A percentile compares a stretch with the other conserved stretches of the same genome.
These are phyloP conservation scores for Drosophila lini DNA, from an alignment of 1,140 invertebrate species.

Conservation along the genomic window DNA sequence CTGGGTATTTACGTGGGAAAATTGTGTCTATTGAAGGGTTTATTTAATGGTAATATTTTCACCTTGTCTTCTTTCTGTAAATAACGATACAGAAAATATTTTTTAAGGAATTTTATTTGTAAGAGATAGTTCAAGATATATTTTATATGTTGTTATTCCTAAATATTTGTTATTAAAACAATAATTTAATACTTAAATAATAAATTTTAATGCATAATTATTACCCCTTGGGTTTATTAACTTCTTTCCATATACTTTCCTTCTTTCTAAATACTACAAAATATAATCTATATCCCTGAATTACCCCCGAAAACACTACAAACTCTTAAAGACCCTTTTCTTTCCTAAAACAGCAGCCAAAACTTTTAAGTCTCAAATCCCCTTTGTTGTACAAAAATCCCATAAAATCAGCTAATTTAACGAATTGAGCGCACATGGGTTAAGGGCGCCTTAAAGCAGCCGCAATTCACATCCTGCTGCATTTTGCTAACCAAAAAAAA, in stretches of 20 bases:
- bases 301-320: not conserved
- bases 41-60: not conserved
- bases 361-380: conserved; percentile 15
- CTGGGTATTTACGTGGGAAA: not conserved
- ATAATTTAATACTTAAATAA: no score
- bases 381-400: conserved; percentile 10
- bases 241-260: not conserved
- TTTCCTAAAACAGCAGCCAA: not conserved
- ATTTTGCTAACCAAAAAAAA: conserved; percentile 17
- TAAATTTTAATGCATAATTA: no score
- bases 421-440: conserved; percentile 21
- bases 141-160: no score
- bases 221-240: not conserved
- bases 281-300: not conserved
- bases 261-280: not conserved
- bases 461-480: conserved; percentile 31
- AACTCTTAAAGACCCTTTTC: not conserved
- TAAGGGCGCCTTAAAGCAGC: conserved; percentile 58
- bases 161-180: not conserved
- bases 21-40: not conserved
- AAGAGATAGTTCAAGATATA: no score
- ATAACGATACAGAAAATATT: no score
- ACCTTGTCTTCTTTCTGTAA: not conserved
- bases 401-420: conserved; percentile 26
- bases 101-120: no score